A percentile compares a stretch with the other conserved stretches of the same genome.
Evolutionary conservation across 2,113 vertebrate species (phyloP).

Genomic region (Strigops habroptila): DNA sequence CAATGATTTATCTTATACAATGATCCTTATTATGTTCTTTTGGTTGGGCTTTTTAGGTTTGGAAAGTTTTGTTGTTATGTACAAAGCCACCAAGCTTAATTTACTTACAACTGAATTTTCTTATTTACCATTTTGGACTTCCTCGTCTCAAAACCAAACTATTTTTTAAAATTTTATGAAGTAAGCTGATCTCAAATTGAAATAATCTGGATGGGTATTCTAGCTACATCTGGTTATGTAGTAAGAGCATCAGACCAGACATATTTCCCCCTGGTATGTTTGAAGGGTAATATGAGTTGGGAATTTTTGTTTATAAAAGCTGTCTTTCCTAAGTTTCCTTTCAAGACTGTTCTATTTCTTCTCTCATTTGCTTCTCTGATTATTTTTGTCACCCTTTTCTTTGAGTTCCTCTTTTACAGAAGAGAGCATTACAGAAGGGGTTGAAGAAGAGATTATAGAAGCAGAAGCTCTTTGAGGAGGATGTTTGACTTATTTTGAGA

Average conservation of each 20-base stretch:
- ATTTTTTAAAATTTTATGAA: slow-evolving; percentile 33
- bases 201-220: background rate
- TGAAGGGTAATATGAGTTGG: background rate
- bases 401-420: background rate
- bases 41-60: too few species aligned
- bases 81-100: too few species aligned
- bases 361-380: background rate
- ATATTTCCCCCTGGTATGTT: background rate
- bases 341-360: background rate
- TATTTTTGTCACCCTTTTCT: background rate
- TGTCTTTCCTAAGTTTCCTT: background rate
- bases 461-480: background rate
- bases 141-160: too few species aligned
- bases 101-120: too few species aligned
- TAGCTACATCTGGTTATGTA: background rate
- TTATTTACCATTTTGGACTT: too few species aligned
- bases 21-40: too few species aligned
- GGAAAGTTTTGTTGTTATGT: too few species aligned
- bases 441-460: background rate
- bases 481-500: background rate
- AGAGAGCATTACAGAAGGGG: background rate
- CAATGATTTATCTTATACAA: too few species aligned
- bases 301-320: background rate
- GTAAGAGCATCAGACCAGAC: background rate
- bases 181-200: slow-evolving; percentile 4